Evolutionary conservation across 2,888 invertebrate genomes (phyloP), one percentile per base, ranked within the genome.

Genomic region (Sericinus montela): DNA sequence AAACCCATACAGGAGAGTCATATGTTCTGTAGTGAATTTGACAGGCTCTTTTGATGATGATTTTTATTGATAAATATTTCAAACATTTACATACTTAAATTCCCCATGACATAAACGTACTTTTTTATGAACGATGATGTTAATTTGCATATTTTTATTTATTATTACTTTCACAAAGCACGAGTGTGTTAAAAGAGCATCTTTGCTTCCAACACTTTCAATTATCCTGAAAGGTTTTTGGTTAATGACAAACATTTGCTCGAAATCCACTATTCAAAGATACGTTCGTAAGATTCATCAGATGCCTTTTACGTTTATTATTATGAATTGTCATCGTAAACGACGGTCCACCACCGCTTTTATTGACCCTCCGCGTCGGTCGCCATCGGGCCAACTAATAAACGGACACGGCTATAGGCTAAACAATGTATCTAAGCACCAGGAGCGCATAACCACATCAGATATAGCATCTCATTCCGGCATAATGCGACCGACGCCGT

Each of bases 381-480:
- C 63, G 63, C 59, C 63, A 63, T 68, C 65, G 58, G 59, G 63
- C 60, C 62, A 65, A 67, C 72, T 72, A 72, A 76, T 78, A 79
- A 77, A 75, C 70, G 73, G 65, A 60, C 63, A 63, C 67, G 73
- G 64, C 69, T 72, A 69, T 72, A 67, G 68, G 59, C 72, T 65
- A 71, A 74, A 80, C 83, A 81, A 75, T 80, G 80, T 80, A 74
- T 72, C 68, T 69, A 76, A 82, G 80, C 77, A 80, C 72, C 75
- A 72, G 71, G 72, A 71, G 65, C 69, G 72, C 82, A 81, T 83
- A 81, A 72, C 78, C 75, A 72, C 74, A 80, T 79, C 75, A 72
- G 82, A 80, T 78, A 80, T 78, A 77, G 72, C 66, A 72, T 67
- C 75, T 77, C 79, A 79, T 75, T 57, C 62, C 58, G 60, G 64